A percentile compares a stretch with the other conserved stretches of the same genome.
Evolutionary conservation across 1,140 invertebrate genomes (phyloP).

Genomic region (Spodoptera litura): DNA sequence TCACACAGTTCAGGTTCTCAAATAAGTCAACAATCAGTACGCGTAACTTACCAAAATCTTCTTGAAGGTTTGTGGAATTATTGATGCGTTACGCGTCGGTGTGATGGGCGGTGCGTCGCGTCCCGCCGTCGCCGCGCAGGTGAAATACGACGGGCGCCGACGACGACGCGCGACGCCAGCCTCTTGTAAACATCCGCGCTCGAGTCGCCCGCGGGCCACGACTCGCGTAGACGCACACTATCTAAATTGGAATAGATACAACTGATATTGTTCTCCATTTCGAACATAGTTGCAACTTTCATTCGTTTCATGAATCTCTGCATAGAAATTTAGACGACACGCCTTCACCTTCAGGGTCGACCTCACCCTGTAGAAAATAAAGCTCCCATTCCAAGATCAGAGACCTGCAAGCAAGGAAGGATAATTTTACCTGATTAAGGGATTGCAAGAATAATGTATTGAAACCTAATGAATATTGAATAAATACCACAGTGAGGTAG

Average conservation of each 20-base stretch:
- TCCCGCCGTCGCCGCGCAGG: slow-evolving; percentile 41
- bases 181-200: slow-evolving; percentile 41
- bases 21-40: slow-evolving; percentile 2
- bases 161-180: slow-evolving; percentile 23
- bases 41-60: background rate
- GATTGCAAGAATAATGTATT: too few species aligned
- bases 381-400: too few species aligned
- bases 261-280: slow-evolving; percentile 9
- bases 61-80: background rate
- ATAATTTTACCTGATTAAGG: too few species aligned
- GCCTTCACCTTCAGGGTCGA: too few species aligned
- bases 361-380: too few species aligned
- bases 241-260: slow-evolving; percentile 27
- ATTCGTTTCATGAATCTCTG: too few species aligned
- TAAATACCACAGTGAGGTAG: too few species aligned
- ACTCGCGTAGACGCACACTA: slow-evolving; percentile 10
- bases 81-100: slow-evolving; percentile 27
- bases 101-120: slow-evolving; percentile 2
- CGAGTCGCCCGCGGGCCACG: background rate
- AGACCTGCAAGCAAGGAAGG: too few species aligned
- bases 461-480: too few species aligned
- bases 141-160: slow-evolving; percentile 37
- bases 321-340: too few species aligned
- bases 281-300: too few species aligned
- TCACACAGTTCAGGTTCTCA: background rate